Evolutionary conservation across 2,888 invertebrate genomes (phyloP), one percentile per base, ranked within the genome.

Genomic region (Macrophya alboannulata): DNA sequence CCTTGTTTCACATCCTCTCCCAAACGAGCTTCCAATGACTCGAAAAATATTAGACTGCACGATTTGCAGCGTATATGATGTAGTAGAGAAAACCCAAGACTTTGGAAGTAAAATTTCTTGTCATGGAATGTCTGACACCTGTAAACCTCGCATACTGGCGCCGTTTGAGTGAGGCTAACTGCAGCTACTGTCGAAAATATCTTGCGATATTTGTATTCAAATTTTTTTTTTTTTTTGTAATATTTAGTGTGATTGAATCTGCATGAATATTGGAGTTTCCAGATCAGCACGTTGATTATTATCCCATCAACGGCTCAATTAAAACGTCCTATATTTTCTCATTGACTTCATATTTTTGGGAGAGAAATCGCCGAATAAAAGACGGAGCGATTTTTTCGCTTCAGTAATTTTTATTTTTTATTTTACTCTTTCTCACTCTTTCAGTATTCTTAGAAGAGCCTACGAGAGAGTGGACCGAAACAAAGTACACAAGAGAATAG

Each of bases 81-180:
- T 10, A 51, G 55, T 31, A 77, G 31, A 51, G 51, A 31, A 51
- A 55, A 25, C 51, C 77, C 17, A 25, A 15, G 77, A 74, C 74
- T 51, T 77, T 77, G 17, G 51, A 51, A 77, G 51, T 77, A 31
- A 9, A 77, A 77, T 74, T 45, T 45, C 45, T 21, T 74, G 21
- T 9, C n/a, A n/a, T 25, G 55, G 77, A 40, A 37, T 15, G 37
- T 51, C n/a, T 31, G 31, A 21, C 55, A 77, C 77, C 37, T 77
- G 55, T 31, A 31, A n/a, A 77, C 55, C 77, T 55, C n/a, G 77
- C 31, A 15, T 77, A 48, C 55, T 55, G 31, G n/a, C 17, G 48
- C 55, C n/a, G n/a, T 31, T 77, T n/a, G n/a, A 15, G 17, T n/a
- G 51, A 17, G 8, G 3, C 31, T 77, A 77, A 55, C n/a, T n/a